A percentile compares a stretch with the other conserved stretches of the same genome.
Conservation (phyloP, 2,888 invertebrate species). For the Ceriagrion tenellum region DNA sequence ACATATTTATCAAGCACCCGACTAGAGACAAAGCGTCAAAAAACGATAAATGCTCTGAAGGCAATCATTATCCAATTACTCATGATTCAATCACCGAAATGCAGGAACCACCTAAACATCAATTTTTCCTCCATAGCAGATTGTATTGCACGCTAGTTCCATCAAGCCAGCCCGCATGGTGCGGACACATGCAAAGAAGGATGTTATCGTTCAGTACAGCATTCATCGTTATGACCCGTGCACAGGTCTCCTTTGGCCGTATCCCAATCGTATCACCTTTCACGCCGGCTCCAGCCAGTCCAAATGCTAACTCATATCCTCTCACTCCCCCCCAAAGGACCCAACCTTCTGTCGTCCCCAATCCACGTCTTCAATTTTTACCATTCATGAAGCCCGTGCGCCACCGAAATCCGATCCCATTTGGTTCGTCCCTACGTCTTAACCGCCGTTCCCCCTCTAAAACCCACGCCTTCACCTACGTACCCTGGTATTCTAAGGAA, state of each 20-base stretch:
- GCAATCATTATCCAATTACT: too few species aligned
- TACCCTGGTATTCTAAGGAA: not conserved
- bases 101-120: too few species aligned
- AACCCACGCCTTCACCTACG: not conserved
- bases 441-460: not conserved
- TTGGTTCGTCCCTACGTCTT: not conserved
- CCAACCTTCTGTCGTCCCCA: slow-evolving; percentile 22
- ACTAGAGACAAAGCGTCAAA: too few species aligned
- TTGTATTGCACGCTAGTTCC: too few species aligned
- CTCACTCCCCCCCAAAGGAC: not conserved
- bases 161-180: not conserved
- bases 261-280: slow-evolving; percentile 22
- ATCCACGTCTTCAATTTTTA: not conserved
- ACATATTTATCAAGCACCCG: too few species aligned
- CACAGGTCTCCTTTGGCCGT: not conserved
- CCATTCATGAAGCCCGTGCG: not conserved
- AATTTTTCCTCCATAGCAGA: too few species aligned
- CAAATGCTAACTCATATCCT: slow-evolving; percentile 12
- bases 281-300: not conserved
- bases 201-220: not conserved
- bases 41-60: too few species aligned
- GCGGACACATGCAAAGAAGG: not conserved
- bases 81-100: too few species aligned
- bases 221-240: not conserved
- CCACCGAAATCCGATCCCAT: slow-evolving; percentile 59